Evolutionary conservation across 2,113 vertebrate species (phyloP).

Genomic region (Gallinago paraguaiae): DNA sequence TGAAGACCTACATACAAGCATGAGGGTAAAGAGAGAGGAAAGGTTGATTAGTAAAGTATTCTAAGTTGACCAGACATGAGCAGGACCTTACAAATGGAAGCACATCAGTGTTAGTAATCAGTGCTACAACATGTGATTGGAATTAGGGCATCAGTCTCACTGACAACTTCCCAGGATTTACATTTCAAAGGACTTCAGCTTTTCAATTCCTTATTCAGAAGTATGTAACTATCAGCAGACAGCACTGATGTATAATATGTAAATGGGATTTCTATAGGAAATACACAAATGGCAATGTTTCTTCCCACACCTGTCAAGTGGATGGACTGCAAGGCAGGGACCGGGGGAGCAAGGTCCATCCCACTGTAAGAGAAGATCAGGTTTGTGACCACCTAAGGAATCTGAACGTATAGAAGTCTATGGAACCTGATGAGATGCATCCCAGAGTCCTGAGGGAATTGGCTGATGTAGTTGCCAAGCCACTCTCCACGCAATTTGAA

Average conservation of each 20-base stretch:
- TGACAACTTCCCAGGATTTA: not conserved
- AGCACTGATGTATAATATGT: not conserved
- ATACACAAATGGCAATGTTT: not conserved
- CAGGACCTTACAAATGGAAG: not conserved
- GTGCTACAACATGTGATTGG: not conserved
- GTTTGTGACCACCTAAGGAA: not conserved
- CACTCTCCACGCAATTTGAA: not conserved
- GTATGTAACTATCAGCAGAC: not conserved
- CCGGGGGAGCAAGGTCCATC: not conserved
- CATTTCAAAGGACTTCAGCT: not conserved
- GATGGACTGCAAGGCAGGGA: not conserved
- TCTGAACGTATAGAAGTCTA: not conserved
- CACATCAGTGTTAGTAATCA: not conserved
- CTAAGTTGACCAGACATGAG: not conserved
- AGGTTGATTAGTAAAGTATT: not conserved
- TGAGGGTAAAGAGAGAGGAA: not conserved
- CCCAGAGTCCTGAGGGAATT: not conserved
- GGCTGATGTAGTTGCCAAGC: too few relatives aligned
- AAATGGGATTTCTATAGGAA: not conserved
- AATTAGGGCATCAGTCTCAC: not conserved
- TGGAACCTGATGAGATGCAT: not conserved
- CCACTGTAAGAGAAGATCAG: not conserved
- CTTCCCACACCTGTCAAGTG: not conserved
- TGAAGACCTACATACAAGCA: not conserved
- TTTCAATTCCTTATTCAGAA: not conserved